A percentile compares a stretch with the other conserved stretches of the same genome.
phyloP scores from a whole-genome alignment of 2,888 invertebrate genomes.

The Pammene fasciana region DNA sequence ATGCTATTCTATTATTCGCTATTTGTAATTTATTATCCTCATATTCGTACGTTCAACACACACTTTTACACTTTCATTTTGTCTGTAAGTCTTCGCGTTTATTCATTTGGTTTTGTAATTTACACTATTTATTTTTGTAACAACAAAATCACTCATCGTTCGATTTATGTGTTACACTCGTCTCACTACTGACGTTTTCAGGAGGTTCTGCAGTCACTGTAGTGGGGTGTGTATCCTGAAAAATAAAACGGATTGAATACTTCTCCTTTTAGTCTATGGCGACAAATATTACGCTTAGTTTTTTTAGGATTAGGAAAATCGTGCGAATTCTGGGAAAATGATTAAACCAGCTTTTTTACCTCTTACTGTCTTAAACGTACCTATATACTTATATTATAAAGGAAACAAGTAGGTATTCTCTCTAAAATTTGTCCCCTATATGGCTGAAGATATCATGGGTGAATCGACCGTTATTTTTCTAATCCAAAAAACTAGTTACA shows the following conservation, averaged over 20 bases:
- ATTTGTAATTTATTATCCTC: neutral
- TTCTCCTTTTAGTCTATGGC: neutral
- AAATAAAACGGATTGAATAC: conserved; percentile 39
- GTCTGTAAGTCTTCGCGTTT: conserved; percentile 13
- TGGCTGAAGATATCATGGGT: no score
- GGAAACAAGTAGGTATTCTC: no score
- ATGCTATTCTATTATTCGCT: conserved; percentile 13
- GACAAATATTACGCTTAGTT: neutral
- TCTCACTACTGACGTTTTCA: conserved; percentile 44
- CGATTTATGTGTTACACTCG: conserved; percentile 20
- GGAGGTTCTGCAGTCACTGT: conserved; percentile 57
- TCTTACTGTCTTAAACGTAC: no score
- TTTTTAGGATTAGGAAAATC: no score
- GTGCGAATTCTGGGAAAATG: no score
- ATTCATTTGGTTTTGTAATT: conserved; percentile 23
- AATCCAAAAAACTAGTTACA: no score
- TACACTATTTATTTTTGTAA: conserved; percentile 23
- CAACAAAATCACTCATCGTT: conserved; percentile 22
- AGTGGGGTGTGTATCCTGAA: conserved; percentile 56
- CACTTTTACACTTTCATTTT: conserved; percentile 41
- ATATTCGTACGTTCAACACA: conserved; percentile 1
- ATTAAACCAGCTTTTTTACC: no score
- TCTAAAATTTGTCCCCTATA: no score
- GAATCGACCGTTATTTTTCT: no score
- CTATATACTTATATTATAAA: no score